These are phyloP conservation scores for Desoria tigrina DNA, from an alignment of 2,888 invertebrate species.

Conservation along the genomic window DNA sequence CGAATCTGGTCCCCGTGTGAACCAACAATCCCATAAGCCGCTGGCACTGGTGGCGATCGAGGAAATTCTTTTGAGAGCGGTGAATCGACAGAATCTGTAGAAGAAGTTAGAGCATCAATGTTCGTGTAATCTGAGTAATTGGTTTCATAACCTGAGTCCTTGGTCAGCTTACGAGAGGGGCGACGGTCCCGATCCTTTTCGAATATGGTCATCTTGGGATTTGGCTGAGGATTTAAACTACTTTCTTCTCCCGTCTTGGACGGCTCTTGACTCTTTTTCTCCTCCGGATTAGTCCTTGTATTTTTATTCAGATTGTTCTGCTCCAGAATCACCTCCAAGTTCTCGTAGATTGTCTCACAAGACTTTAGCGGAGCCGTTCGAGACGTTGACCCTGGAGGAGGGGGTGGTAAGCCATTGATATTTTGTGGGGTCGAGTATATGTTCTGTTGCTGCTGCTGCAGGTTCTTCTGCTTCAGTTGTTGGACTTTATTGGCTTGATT, in stretches of 20 bases:
- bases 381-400: background rate
- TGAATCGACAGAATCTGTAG: constrained; percentile 28
- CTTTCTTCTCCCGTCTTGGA: background rate
- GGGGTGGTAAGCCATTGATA: constrained; percentile 9
- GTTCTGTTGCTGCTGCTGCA: background rate
- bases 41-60: too few relatives aligned
- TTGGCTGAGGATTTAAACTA: background rate
- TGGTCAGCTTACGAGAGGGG: constrained; percentile 52
- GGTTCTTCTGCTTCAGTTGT: constrained; percentile 11
- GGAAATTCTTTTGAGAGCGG: background rate
- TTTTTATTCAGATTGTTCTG: constrained; percentile 26
- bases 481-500: constrained; percentile 6
- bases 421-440: constrained; percentile 8
- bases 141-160: constrained; percentile 55
- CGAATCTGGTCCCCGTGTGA: too few relatives aligned
- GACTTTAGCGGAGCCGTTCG: background rate
- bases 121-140: constrained; percentile 49
- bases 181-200: constrained; percentile 51
- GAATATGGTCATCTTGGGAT: constrained; percentile 42
- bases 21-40: too few relatives aligned
- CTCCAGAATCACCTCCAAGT: constrained; percentile 50
- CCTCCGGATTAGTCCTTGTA: background rate
- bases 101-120: constrained; percentile 37
- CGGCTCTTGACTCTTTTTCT: background rate
- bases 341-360: constrained; percentile 52